These are phyloP conservation scores for Bostrychus sinensis DNA, from an alignment of 2,113 vertebrate species.

Conservation along the genomic window DNA sequence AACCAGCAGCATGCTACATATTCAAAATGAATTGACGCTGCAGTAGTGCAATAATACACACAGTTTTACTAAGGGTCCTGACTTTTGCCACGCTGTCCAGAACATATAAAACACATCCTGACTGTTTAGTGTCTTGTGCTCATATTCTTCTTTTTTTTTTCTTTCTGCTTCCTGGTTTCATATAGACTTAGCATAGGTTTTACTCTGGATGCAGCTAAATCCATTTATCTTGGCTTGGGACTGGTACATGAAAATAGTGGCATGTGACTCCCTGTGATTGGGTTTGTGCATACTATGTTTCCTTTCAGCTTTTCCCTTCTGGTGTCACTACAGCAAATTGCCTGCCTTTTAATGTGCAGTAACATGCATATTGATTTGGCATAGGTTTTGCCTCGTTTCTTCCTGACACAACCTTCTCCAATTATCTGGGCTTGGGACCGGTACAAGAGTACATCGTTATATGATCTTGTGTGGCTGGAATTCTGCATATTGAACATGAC, in stretches of 20 bases:
- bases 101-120: background rate
- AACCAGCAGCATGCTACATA: background rate
- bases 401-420: no score
- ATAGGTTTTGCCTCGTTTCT: no score
- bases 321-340: background rate
- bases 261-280: background rate
- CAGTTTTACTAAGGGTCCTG: conserved; percentile 19
- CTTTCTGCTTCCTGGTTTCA: background rate
- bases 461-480: no score
- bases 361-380: no score
- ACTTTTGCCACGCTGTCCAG: conserved; percentile 22
- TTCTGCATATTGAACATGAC: no score
- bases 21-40: conserved; percentile 11
- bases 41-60: background rate
- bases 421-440: no score
- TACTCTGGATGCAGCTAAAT: background rate
- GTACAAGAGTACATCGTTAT: no score
- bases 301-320: background rate
- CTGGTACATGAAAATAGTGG: background rate
- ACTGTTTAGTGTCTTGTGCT: background rate
- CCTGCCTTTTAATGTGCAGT: no score
- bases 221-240: background rate
- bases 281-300: background rate
- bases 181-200: no score
- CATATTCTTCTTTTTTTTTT: background rate